Conservation (phyloP, 1,140 invertebrate species). For the Helicoverpa armigera region DNA sequence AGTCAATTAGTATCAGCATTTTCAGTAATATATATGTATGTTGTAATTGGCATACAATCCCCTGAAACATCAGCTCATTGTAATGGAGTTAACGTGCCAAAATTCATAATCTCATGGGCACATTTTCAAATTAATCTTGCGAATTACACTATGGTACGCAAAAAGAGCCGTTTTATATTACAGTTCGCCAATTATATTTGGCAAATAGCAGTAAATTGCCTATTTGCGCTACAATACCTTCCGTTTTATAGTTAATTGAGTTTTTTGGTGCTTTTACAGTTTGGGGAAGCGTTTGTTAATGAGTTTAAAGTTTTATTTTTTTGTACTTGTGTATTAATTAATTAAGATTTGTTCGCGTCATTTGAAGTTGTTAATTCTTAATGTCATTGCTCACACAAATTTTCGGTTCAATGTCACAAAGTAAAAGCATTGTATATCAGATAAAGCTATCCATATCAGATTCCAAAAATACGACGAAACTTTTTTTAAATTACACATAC, state of each 20-base stretch:
- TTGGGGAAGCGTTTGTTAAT: conserved; percentile 22
- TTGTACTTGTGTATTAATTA: too few relatives aligned
- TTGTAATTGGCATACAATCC: conserved; percentile 3
- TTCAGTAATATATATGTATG: neutral
- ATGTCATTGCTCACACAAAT: too few relatives aligned
- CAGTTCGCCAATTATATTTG: conserved; percentile 81
- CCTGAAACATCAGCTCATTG: conserved; percentile 8
- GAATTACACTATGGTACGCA: conserved; percentile 66
- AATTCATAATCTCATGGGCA: conserved; percentile 76
- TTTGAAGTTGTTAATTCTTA: too few relatives aligned
- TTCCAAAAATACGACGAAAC: neutral
- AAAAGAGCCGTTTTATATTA: conserved; percentile 72
- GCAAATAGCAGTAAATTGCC: conserved; percentile 82
- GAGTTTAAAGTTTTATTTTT: neutral
- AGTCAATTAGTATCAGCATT: neutral
- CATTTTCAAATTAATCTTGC: conserved; percentile 76
- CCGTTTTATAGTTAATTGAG: conserved; percentile 54
- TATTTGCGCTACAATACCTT: conserved; percentile 74
- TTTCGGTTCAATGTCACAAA: too few relatives aligned
- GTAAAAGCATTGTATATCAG: neutral
- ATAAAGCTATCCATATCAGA: neutral
- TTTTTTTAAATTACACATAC: conserved; percentile 24
- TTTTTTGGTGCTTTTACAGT: conserved; percentile 24
- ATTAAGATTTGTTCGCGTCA: too few relatives aligned
- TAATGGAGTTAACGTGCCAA: conserved; percentile 62